Percentiles rank a stretch among this genome's conserved stretches.
These are phyloP conservation scores for Saturnia japonica DNA, from an alignment of 2,888 invertebrate genomes.

Conservation along the genomic window DNA sequence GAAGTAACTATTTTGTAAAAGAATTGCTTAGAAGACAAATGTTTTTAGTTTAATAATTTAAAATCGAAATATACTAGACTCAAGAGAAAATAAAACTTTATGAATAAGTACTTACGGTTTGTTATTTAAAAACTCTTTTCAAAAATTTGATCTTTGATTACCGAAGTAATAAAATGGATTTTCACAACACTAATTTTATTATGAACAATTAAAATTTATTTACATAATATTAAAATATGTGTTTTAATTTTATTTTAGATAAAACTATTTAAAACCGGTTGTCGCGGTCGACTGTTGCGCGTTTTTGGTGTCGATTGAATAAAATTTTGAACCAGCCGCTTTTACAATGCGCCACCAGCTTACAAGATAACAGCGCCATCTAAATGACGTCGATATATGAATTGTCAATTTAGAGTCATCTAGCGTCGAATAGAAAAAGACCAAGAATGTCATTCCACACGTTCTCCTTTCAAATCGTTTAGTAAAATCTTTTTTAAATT, in stretches of 20 bases:
- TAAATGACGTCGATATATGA: constrained; percentile 22
- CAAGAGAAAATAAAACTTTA: background rate
- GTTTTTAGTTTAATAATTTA: background rate
- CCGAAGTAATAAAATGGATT: background rate
- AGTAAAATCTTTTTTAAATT: no score
- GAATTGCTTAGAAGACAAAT: background rate
- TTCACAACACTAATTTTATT: constrained; percentile 22
- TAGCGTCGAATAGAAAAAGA: constrained; percentile 42
- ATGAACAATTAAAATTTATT: background rate
- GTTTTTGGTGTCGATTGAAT: constrained; percentile 74
- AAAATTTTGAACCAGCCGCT: constrained; percentile 70
- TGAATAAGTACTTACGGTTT: constrained; percentile 3
- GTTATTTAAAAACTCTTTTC: background rate
- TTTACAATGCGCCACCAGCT: constrained; percentile 34
- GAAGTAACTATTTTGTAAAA: no score
- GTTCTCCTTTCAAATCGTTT: no score
- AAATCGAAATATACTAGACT: background rate
- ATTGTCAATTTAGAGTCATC: constrained; percentile 45
- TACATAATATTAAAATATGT: background rate
- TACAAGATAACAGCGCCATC: constrained; percentile 47
- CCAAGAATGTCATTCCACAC: no score
- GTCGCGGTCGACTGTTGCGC: constrained; percentile 61
- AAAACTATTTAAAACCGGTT: constrained; percentile 8
- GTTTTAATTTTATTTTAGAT: constrained; percentile 2
- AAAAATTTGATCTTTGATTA: background rate